Conservation (phyloP, 2,113 vertebrate genomes). For the Gadus chalcogrammus region DNA sequence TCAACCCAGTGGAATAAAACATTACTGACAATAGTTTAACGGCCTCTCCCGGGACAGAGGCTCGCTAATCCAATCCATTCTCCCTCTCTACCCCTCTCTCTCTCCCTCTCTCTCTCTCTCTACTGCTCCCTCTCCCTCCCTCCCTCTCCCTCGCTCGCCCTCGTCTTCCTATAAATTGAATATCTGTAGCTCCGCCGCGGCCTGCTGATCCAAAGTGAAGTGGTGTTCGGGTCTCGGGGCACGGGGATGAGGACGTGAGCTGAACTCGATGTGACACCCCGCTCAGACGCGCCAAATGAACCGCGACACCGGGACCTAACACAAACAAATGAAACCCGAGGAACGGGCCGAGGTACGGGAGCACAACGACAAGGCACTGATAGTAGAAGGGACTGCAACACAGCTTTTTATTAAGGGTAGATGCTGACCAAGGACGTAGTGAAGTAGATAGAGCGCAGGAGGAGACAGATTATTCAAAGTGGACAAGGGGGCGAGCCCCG, state of each 20-base stretch:
- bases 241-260: slow-evolving; percentile 32
- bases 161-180: slow-evolving; percentile 11
- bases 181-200: slow-evolving; percentile 9
- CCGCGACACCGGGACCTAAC: slow-evolving; percentile 35
- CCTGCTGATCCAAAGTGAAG: slow-evolving; percentile 47
- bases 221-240: slow-evolving; percentile 32
- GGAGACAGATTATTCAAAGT: too few species aligned
- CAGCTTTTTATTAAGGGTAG: too few species aligned
- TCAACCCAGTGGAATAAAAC: slow-evolving; percentile 29
- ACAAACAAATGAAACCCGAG: slow-evolving; percentile 7
- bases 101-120: not conserved
- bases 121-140: too few species aligned
- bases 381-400: too few species aligned
- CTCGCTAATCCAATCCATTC: slow-evolving; percentile 4
- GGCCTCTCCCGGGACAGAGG: slow-evolving; percentile 14
- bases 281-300: slow-evolving; percentile 54
- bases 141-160: not conserved
- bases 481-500: too few species aligned
- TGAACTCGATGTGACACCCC: slow-evolving; percentile 35
- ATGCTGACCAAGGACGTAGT: too few species aligned
- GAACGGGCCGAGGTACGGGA: slow-evolving; percentile 11
- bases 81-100: not conserved
- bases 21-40: slow-evolving; percentile 30
- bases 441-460: too few species aligned
- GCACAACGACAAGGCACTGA: not conserved